Conservation (phyloP, 1,140 invertebrate species). For the Drosophila elegans region DNA sequence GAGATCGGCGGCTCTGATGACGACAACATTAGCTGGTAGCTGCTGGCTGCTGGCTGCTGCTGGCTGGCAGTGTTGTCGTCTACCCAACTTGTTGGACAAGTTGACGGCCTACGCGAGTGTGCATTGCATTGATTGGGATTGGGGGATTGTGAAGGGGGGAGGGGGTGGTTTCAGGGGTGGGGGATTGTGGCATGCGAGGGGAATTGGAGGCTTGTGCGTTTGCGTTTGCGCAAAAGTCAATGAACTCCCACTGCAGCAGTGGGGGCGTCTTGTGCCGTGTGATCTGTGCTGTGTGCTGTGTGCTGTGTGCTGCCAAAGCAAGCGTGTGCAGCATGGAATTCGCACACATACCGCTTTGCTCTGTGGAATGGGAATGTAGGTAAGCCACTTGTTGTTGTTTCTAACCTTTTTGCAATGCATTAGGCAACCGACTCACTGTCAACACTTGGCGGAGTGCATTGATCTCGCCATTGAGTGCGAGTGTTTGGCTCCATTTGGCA, state of each 20-base stretch:
- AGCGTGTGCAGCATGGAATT: conserved; percentile 56
- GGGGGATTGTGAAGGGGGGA: background rate
- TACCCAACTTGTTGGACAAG: conserved; percentile 82
- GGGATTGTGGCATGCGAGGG: conserved; percentile 8
- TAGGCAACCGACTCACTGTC: conserved; percentile 75
- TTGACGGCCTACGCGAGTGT: conserved; percentile 80
- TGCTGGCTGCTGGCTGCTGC: conserved; percentile 26
- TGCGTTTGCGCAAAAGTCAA: conserved; percentile 81
- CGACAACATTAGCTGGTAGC: conserved; percentile 65
- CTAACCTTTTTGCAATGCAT: conserved; percentile 79
- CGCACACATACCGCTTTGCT: conserved; percentile 48
- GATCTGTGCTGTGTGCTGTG: background rate
- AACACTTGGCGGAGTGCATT: conserved; percentile 71
- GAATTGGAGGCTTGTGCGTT: conserved; percentile 81
- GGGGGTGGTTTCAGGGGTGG: background rate
- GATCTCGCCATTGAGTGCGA: conserved; percentile 68
- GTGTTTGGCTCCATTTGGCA: conserved; percentile 18
- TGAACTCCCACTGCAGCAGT: conserved; percentile 59
- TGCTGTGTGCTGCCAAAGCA: conserved; percentile 17
- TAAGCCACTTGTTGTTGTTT: conserved; percentile 76
- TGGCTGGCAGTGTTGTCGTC: conserved; percentile 44
- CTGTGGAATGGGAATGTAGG: conserved; percentile 70
- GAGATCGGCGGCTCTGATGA: conserved; percentile 42
- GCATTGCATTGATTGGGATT: conserved; percentile 71
- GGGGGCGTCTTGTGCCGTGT: conserved; percentile 22